These are phyloP conservation scores for Eupithecia subfuscata DNA, from an alignment of 2,888 invertebrate species.

Conservation along the genomic window DNA sequence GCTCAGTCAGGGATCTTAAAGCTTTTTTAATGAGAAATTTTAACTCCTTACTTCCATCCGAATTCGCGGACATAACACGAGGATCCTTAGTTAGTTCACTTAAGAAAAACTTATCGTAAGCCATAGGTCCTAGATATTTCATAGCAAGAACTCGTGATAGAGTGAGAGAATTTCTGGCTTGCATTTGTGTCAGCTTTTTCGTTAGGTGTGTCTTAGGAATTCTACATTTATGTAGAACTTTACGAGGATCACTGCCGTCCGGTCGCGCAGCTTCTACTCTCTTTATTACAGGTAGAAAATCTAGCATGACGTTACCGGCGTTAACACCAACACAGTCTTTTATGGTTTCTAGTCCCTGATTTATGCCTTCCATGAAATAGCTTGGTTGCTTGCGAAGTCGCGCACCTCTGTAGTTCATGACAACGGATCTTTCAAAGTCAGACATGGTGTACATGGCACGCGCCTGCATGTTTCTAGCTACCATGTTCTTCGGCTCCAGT, in stretches of 20 bases:
- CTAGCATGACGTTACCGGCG: constrained; percentile 74
- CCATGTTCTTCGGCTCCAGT: constrained; percentile 73
- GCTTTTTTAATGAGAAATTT: constrained; percentile 63
- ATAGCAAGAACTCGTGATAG: constrained; percentile 75
- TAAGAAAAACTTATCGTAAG: constrained; percentile 78
- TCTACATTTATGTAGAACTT: constrained; percentile 63
- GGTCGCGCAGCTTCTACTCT: constrained; percentile 59
- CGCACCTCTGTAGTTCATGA: constrained; percentile 75
- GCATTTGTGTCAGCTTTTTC: constrained; percentile 73
- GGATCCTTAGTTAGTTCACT: constrained; percentile 65
- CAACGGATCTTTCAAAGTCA: constrained; percentile 75
- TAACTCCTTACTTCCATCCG: constrained; percentile 63
- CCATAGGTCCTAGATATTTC: constrained; percentile 80
- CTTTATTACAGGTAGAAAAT: constrained; percentile 75
- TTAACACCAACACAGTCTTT: constrained; percentile 77
- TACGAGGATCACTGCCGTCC: constrained; percentile 60
- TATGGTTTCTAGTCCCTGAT: constrained; percentile 76
- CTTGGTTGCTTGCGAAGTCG: constrained; percentile 69
- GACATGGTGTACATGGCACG: constrained; percentile 78
- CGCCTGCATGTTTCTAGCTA: constrained; percentile 75
- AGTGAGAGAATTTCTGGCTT: constrained; percentile 69
- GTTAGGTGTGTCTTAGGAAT: constrained; percentile 67
- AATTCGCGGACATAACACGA: constrained; percentile 71
- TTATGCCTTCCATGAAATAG: constrained; percentile 77
- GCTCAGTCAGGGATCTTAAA: constrained; percentile 66